phyloP scores from a whole-genome alignment of 2,888 invertebrate genomes.

The Hyalella azteca region DNA sequence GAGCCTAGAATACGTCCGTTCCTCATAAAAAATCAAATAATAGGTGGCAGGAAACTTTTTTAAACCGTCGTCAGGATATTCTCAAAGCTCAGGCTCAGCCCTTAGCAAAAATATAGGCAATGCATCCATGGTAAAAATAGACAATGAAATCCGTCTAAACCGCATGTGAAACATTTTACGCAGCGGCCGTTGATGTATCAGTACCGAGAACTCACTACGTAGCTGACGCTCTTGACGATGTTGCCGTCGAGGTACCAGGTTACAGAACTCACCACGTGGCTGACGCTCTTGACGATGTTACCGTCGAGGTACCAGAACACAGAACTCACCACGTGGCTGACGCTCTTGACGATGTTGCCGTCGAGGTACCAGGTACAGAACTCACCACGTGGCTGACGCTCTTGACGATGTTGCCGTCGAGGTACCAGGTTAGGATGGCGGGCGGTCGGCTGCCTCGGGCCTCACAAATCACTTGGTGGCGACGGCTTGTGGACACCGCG shows the following conservation, averaged over 20 bases:
- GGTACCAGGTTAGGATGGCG: slow-evolving; percentile 82
- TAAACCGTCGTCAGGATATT: too few species aligned
- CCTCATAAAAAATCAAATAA: too few species aligned
- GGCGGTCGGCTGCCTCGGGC: slow-evolving; percentile 85
- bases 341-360: background rate
- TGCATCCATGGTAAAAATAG: too few species aligned
- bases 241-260: slow-evolving; percentile 61
- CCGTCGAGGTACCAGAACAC: background rate
- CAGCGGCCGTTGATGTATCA: background rate
- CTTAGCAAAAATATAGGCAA: too few species aligned
- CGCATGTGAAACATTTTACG: background rate
- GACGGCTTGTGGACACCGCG: slow-evolving; percentile 81
- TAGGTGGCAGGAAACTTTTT: too few species aligned
- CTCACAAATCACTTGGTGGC: slow-evolving; percentile 85
- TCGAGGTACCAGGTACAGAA: background rate
- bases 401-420: slow-evolving; percentile 59
- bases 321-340: slow-evolving; percentile 40
- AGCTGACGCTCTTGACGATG: background rate
- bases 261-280: slow-evolving; percentile 38
- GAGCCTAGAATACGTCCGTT: too few species aligned
- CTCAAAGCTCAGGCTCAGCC: too few species aligned
- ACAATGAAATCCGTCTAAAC: too few species aligned
- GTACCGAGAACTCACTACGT: slow-evolving; percentile 32
- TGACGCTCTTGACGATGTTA: background rate
- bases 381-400: slow-evolving; percentile 54